phyloP scores from a whole-genome alignment of 1,140 invertebrate genomes.

The Ceratina australensis region DNA sequence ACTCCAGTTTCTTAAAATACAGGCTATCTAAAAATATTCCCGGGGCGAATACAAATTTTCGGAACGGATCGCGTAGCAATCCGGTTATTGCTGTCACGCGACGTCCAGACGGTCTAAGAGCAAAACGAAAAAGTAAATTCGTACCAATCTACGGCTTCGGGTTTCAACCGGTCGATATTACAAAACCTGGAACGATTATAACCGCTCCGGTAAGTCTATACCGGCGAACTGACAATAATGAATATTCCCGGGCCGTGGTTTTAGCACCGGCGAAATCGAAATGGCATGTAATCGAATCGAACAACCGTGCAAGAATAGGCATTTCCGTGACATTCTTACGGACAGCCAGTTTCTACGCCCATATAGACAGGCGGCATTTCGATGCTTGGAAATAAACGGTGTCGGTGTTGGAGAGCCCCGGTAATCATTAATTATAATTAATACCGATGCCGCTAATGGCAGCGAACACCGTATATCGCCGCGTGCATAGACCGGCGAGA shows the following conservation, averaged over 20 bases:
- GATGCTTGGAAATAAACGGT: constrained; percentile 34
- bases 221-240: constrained; percentile 42
- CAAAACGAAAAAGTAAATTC: not conserved
- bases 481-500: constrained; percentile 22
- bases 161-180: constrained; percentile 43
- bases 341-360: not conserved
- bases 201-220: constrained; percentile 48
- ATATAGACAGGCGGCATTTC: not conserved
- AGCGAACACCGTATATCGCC: constrained; percentile 32
- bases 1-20: constrained; percentile 1
- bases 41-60: constrained; percentile 2
- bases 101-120: not conserved
- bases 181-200: constrained; percentile 42
- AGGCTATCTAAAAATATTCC: not conserved
- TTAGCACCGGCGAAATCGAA: constrained; percentile 34
- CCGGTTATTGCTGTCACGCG: constrained; percentile 26
- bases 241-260: constrained; percentile 37
- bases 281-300: constrained; percentile 43
- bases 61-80: not conserved
- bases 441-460: constrained; percentile 57
- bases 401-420: constrained; percentile 25
- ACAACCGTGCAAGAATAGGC: not conserved
- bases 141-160: constrained; percentile 15
- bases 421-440: constrained; percentile 61
- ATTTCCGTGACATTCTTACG: not conserved